These are phyloP conservation scores for Dolichomitus sp. DNA, from an alignment of 2,888 invertebrate species.

Conservation along the genomic window DNA sequence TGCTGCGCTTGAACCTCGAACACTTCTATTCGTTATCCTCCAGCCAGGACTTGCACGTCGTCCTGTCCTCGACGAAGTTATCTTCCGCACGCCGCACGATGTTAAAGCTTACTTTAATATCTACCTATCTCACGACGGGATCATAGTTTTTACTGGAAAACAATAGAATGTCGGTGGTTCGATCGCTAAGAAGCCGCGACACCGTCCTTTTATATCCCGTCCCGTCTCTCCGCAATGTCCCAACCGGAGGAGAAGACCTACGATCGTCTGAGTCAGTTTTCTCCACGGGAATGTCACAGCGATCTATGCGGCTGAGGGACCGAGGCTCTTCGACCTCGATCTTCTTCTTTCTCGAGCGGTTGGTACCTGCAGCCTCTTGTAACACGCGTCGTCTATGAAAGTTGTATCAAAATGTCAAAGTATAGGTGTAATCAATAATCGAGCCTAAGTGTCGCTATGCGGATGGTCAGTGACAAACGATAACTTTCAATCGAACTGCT, in stretches of 20 bases:
- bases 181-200: conserved; percentile 35
- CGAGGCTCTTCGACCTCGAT: conserved; percentile 28
- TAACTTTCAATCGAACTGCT: not conserved
- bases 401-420: not conserved
- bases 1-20: conserved; percentile 19
- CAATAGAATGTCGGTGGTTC: conserved; percentile 72
- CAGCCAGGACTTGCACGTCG: conserved; percentile 8
- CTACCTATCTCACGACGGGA: conserved; percentile 71
- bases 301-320: conserved; percentile 30
- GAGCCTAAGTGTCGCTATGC: no score
- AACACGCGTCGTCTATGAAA: not conserved
- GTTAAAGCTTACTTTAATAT: conserved; percentile 71
- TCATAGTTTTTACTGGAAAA: conserved; percentile 74
- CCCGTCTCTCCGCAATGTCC: conserved; percentile 32
- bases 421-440: not conserved
- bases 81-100: conserved; percentile 66
- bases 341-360: conserved; percentile 2
- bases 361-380: conserved; percentile 29
- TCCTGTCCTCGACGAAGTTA: conserved; percentile 3
- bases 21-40: conserved; percentile 16
- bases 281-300: conserved; percentile 63
- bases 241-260: conserved; percentile 28
- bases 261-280: conserved; percentile 58
- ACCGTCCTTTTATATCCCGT: conserved; percentile 36
- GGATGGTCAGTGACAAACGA: not conserved